These are phyloP conservation scores for Echinarachnius parma DNA, from an alignment of 53 echinoderm and acorn worm species.

Conservation along the genomic window DNA sequence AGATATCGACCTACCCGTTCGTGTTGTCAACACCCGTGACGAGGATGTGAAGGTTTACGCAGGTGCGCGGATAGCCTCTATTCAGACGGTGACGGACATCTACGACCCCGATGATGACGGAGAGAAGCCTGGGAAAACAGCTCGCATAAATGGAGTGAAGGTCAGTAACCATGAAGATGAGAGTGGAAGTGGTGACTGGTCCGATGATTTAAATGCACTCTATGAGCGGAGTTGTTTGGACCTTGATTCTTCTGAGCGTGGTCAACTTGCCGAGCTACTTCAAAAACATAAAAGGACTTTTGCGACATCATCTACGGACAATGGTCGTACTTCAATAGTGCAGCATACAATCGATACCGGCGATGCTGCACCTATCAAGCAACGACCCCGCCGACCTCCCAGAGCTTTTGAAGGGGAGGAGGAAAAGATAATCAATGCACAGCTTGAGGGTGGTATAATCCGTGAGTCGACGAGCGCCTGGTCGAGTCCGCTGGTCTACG, in stretches of 20 bases:
- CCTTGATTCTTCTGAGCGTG: not conserved
- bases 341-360: slow-evolving; percentile 60
- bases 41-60: slow-evolving; percentile 32
- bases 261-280: not conserved
- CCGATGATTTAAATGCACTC: slow-evolving; percentile 21
- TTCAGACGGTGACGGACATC: slow-evolving; percentile 5
- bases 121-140: no score
- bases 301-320: slow-evolving; percentile 47
- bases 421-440: slow-evolving; percentile 44
- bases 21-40: slow-evolving; percentile 40
- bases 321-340: slow-evolving; percentile 43
- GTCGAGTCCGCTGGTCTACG: slow-evolving; percentile 54
- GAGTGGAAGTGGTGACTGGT: no score
- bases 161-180: no score
- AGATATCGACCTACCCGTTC: slow-evolving; percentile 54
- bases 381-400: slow-evolving; percentile 46
- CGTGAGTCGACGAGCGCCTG: slow-evolving; percentile 51
- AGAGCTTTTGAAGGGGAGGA: slow-evolving; percentile 58
- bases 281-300: slow-evolving; percentile 13
- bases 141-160: no score
- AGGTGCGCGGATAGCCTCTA: slow-evolving; percentile 34
- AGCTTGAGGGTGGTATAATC: slow-evolving; percentile 52
- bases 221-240: slow-evolving; percentile 2
- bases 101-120: not conserved
- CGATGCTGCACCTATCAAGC: slow-evolving; percentile 43